Conservation (phyloP, 2,888 invertebrate genomes). For the Archips crataeganus region DNA sequence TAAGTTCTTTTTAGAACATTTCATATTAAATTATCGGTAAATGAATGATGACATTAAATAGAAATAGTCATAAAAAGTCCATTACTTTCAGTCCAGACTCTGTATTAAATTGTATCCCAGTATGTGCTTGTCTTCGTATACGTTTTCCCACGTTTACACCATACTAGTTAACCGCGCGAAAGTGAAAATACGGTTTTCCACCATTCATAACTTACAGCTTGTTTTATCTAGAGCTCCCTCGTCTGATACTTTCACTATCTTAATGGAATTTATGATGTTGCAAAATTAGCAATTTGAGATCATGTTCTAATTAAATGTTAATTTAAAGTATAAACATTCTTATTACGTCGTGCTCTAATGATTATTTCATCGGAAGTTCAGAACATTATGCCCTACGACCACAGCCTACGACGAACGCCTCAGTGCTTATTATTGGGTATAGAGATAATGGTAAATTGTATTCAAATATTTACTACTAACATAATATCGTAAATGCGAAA, state of each 20-base stretch:
- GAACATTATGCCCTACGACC: neutral
- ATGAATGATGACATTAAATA: neutral
- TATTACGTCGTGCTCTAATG: neutral
- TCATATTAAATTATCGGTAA: neutral
- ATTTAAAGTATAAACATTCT: neutral
- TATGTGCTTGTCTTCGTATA: neutral
- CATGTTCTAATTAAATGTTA: constrained; percentile 1
- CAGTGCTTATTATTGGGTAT: neutral
- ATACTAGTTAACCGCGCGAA: constrained; percentile 47
- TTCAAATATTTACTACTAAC: too few relatives aligned
- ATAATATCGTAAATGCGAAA: too few relatives aligned
- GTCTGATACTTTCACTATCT: constrained; percentile 38
- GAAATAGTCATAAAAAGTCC: neutral
- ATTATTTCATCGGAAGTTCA: neutral
- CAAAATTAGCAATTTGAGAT: constrained; percentile 9
- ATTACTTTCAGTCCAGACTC: neutral
- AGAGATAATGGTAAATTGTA: neutral
- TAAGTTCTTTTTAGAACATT: neutral
- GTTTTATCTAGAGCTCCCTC: constrained; percentile 39
- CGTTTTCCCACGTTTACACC: constrained; percentile 53
- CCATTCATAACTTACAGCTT: constrained; percentile 38
- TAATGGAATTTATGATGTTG: constrained; percentile 26
- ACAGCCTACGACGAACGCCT: neutral
- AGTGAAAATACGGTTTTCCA: constrained; percentile 53
- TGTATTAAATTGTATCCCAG: neutral